Evolutionary conservation across 1,140 invertebrate species (phyloP), one percentile per base, ranked within the genome.

Genomic region (Eumaeus atala): DNA sequence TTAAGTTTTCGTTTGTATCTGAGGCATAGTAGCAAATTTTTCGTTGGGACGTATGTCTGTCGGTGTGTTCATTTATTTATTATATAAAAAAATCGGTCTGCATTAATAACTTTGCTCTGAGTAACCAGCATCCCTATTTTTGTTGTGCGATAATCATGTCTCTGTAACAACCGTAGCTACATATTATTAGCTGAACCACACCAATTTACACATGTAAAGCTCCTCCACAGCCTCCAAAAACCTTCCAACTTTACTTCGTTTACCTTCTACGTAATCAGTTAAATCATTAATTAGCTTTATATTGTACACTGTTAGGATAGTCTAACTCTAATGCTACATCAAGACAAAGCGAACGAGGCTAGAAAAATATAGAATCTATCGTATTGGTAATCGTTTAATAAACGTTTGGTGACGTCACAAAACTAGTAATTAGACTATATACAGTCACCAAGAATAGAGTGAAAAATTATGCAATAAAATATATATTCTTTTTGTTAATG

Each of bases 191-290:
- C 21, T 28, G 6, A 28, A 28, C 21, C n/a, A 37, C 35, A 9
- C n/a, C n/a, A 37, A n/a, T 37, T 37, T 37, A 35, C 9, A 35
- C 34, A 7, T 37, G 9, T 9, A 9, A 9, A 37, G 35, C n/a
- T 37, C 35, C 9, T 37, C n/a, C 35, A 10, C 35, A 37, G 9
- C 9, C n/a, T 37, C 40, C 1, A 6, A 16, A 44, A 44, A 44
- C 16, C 40, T 44, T 44, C 40, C 12, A 28, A 44, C 9, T 44
- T 9, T 16, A 16, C 40, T 44, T 70, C 68, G 78, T 81, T 84
- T 81, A 81, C 75, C 77, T 82, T 75, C 57, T 76, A 28, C 73
- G 72, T 84, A 82, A 78, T 84, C 81, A 84, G 67, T 71, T 67
- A 72, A 77, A 67, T 72, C n/a, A 66, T 59, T n/a, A n/a, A n/a